A percentile compares a stretch with the other conserved stretches of the same genome.
Evolutionary conservation across 37 sponge, comb jelly and placozoan genomes (phyloP).

Genomic region (Diacarnus erythraeanus): DNA sequence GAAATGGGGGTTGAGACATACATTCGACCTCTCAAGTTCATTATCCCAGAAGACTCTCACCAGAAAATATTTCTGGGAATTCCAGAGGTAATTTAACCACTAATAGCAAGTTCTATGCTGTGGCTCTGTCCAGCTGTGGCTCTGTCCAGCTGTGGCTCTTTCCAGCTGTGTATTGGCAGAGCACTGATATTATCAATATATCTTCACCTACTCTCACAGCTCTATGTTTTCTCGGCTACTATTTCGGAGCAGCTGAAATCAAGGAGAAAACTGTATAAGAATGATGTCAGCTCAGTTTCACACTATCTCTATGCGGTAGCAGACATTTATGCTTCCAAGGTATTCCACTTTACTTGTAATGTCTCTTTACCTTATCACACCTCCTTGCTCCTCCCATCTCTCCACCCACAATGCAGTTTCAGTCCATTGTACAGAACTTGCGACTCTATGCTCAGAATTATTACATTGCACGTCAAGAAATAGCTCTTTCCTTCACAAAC

Average conservation of each 20-base stretch:
- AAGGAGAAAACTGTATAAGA: slow-evolving; percentile 15
- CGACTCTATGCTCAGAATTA: slow-evolving; percentile 21
- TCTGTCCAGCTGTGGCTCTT: not conserved
- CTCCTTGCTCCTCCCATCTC: too few relatives aligned
- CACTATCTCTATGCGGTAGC: slow-evolving; percentile 46
- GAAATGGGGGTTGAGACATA: slow-evolving; percentile 34
- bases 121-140: not conserved
- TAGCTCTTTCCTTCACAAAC: slow-evolving; percentile 37
- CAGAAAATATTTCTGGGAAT: slow-evolving; percentile 60
- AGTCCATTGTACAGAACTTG: too few relatives aligned
- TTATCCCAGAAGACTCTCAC: slow-evolving; percentile 33
- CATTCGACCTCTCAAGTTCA: slow-evolving; percentile 37
- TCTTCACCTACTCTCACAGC: too few relatives aligned
- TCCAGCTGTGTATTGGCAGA: too few relatives aligned
- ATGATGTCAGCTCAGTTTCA: slow-evolving; percentile 13
- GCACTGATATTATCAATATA: too few relatives aligned
- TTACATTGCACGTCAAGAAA: slow-evolving; percentile 27
- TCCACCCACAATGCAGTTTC: too few relatives aligned
- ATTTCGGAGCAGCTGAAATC: slow-evolving; percentile 23
- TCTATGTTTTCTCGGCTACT: slow-evolving; percentile 5
- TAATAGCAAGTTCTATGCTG: too few relatives aligned
- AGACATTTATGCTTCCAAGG: slow-evolving; percentile 61
- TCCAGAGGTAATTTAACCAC: slow-evolving; percentile 42
- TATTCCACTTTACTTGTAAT: too few relatives aligned
- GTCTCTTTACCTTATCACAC: too few relatives aligned